phyloP scores from a whole-genome alignment of 2,113 vertebrate species.

The Murina feae region DNA sequence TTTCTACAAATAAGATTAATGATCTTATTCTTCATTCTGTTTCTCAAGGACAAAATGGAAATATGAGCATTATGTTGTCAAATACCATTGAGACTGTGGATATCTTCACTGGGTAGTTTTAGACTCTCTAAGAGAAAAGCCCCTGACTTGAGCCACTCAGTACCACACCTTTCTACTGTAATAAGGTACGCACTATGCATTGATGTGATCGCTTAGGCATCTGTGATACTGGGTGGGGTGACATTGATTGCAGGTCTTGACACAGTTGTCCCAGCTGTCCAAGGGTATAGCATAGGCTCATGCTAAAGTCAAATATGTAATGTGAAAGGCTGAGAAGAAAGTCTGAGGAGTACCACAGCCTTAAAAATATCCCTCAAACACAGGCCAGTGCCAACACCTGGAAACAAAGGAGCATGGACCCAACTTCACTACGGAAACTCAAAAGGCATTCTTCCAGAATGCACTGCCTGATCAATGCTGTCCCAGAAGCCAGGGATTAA shows the following conservation, averaged over 20 bases:
- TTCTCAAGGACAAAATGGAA: neutral
- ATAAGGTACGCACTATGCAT: neutral
- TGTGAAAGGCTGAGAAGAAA: neutral
- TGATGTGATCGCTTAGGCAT: neutral
- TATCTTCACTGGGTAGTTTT: neutral
- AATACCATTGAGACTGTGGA: neutral
- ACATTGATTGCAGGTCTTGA: neutral
- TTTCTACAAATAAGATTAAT: conserved; percentile 8
- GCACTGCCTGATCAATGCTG: neutral
- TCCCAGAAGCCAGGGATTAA: neutral
- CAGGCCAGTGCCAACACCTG: neutral
- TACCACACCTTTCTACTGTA: neutral
- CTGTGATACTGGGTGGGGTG: neutral
- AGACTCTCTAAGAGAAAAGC: neutral
- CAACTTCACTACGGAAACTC: neutral
- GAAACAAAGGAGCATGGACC: neutral
- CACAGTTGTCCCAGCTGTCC: neutral
- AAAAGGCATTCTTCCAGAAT: neutral
- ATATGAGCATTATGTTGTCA: neutral
- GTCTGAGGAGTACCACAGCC: neutral
- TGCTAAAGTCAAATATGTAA: neutral
- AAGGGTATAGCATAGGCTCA: neutral
- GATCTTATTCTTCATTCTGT: neutral
- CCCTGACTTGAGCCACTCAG: neutral
- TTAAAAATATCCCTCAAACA: neutral